Evolutionary conservation across 2,888 invertebrate species (phyloP).

Genomic region (Merodon equestris): DNA sequence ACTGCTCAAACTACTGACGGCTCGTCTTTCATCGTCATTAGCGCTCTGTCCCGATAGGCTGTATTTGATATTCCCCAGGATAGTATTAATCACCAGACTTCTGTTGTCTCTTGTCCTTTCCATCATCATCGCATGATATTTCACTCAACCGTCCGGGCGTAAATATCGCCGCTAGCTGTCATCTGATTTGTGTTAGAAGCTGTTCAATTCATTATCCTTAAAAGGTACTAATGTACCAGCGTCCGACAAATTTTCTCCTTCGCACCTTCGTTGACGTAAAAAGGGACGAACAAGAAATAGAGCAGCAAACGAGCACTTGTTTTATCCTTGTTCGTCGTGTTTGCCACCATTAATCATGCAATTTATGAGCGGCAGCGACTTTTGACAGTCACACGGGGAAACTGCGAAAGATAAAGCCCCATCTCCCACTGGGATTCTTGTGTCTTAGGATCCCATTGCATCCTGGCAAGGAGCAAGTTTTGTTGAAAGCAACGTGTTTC

Average conservation of each 20-base stretch:
- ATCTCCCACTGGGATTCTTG: background rate
- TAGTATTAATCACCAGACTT: constrained; percentile 24
- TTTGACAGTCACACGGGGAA: constrained; percentile 28
- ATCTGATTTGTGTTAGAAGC: constrained; percentile 1
- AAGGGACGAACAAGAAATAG: too few relatives aligned
- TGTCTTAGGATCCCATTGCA: too few relatives aligned
- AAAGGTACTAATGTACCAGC: constrained; percentile 18
- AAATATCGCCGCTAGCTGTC: too few relatives aligned
- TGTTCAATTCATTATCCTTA: constrained; percentile 31
- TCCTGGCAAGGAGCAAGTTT: too few relatives aligned
- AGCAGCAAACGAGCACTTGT: background rate
- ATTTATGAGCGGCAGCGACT: constrained; percentile 37
- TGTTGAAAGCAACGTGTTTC: too few relatives aligned
- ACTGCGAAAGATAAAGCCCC: too few relatives aligned
- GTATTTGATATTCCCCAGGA: background rate
- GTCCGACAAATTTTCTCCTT: too few relatives aligned
- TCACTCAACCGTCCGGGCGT: too few relatives aligned
- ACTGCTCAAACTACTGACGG: background rate
- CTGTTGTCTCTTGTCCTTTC: background rate
- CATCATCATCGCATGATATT: background rate
- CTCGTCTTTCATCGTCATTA: constrained; percentile 28
- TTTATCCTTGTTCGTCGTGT: constrained; percentile 36
- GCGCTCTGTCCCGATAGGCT: constrained; percentile 28
- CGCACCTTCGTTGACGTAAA: too few relatives aligned
- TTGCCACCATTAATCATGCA: constrained; percentile 50